phyloP scores from a whole-genome alignment of 2,113 vertebrate genomes.

The Saguinus imperator region DNA sequence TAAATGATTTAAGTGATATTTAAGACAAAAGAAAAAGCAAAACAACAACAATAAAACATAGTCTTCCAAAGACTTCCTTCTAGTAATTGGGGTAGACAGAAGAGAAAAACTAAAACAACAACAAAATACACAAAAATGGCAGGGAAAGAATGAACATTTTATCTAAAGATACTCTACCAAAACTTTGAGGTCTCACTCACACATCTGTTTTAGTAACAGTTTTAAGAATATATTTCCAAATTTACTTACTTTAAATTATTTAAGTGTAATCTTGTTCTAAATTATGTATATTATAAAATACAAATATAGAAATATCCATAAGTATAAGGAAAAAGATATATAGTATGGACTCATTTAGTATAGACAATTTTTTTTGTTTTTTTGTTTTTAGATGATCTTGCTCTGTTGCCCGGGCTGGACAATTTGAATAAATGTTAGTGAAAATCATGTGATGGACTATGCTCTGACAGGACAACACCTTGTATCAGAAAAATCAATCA shows the following conservation, averaged over 20 bases:
- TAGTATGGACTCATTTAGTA: background rate
- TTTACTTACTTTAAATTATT: slow-evolving; percentile 24
- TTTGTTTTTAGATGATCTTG: too few relatives aligned
- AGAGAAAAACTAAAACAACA: background rate
- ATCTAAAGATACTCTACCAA: background rate
- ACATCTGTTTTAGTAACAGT: background rate
- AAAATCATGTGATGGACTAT: background rate
- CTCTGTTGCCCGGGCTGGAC: background rate
- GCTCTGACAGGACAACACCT: too few relatives aligned
- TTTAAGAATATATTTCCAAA: background rate
- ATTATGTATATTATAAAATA: slow-evolving; percentile 10
- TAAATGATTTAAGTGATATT: background rate
- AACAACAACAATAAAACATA: background rate
- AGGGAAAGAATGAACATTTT: background rate
- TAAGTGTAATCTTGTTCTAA: background rate
- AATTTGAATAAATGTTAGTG: slow-evolving; percentile 25
- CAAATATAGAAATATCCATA: background rate
- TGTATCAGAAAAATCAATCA: too few relatives aligned
- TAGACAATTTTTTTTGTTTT: background rate
- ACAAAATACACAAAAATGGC: background rate
- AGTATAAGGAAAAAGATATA: background rate
- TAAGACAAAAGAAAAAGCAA: background rate
- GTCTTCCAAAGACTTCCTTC: background rate
- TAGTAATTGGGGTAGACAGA: background rate
- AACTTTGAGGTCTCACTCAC: background rate